phyloP scores from a whole-genome alignment of 2,113 vertebrate genomes.

The Nothobranchius kuhntae region DNA sequence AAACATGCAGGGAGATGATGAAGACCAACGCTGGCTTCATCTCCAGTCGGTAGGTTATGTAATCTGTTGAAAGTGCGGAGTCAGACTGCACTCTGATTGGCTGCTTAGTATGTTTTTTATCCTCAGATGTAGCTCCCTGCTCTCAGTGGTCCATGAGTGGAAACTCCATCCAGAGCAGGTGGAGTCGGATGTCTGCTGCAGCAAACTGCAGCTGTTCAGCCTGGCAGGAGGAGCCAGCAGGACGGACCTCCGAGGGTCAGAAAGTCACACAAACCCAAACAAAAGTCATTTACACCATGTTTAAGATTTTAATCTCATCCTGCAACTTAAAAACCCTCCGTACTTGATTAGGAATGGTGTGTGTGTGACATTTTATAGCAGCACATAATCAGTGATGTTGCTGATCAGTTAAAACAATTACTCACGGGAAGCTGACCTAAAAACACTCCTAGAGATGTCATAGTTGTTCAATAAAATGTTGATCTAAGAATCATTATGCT shows the following conservation, averaged over 20 bases:
- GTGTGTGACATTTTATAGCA: no score
- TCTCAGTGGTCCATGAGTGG: constrained; percentile 75
- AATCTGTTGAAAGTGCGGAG: not conserved
- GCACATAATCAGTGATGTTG: no score
- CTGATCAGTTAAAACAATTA: no score
- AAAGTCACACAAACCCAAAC: not conserved
- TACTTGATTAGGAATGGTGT: no score
- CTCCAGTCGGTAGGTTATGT: constrained; percentile 48
- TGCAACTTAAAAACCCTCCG: no score
- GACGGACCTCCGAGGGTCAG: constrained; percentile 64
- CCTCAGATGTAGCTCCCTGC: constrained; percentile 70
- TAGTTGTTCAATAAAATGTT: no score
- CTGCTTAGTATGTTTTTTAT: not conserved
- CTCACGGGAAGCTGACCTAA: no score
- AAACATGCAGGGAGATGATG: constrained; percentile 57
- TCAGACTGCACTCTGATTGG: no score
- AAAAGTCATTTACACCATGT: constrained; percentile 10
- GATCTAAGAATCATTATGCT: no score
- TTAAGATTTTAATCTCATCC: not conserved
- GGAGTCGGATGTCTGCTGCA: constrained; percentile 49
- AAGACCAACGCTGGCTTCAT: constrained; percentile 31
- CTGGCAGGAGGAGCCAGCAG: constrained; percentile 62
- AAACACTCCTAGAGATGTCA: no score
- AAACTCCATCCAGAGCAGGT: constrained; percentile 41
- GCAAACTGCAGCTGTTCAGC: constrained; percentile 78